A percentile compares a stretch with the other conserved stretches of the same genome.
These are phyloP conservation scores for Subanguina moxae DNA, from an alignment of 1,140 invertebrate species.

Conservation along the genomic window DNA sequence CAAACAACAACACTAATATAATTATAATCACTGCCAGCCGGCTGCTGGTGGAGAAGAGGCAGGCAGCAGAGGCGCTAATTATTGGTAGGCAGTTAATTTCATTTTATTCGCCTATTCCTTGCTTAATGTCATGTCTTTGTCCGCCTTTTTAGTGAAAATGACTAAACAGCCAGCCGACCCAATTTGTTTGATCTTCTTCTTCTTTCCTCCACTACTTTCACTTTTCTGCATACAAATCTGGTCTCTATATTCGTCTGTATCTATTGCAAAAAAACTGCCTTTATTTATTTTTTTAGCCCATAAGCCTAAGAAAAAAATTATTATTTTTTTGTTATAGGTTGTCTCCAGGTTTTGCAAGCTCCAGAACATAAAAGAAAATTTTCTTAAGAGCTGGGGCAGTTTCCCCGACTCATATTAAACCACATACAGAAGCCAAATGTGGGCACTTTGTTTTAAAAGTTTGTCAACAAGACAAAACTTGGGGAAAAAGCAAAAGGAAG, in stretches of 20 bases:
- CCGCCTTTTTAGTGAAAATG: too few species aligned
- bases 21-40: too few species aligned
- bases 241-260: too few species aligned
- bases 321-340: too few species aligned
- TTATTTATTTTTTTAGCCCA: not conserved
- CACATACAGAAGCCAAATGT: not conserved
- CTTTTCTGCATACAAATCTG: too few species aligned
- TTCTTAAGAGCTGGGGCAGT: too few species aligned
- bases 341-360: too few species aligned
- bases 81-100: not conserved
- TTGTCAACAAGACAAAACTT: not conserved
- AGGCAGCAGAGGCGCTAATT: not conserved
- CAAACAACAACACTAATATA: too few species aligned
- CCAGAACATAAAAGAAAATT: too few species aligned
- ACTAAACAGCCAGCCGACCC: not conserved
- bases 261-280: not conserved
- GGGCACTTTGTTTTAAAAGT: not conserved
- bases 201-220: not conserved
- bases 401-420: not conserved
- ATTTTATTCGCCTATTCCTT: conserved; percentile 3
- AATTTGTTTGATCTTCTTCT: not conserved
- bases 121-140: not conserved
- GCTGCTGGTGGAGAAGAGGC: too few species aligned
- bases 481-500: not conserved
- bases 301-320: too few species aligned